These are phyloP conservation scores for Apodemia mormo DNA, from an alignment of 2,888 invertebrate genomes.

Conservation along the genomic window DNA sequence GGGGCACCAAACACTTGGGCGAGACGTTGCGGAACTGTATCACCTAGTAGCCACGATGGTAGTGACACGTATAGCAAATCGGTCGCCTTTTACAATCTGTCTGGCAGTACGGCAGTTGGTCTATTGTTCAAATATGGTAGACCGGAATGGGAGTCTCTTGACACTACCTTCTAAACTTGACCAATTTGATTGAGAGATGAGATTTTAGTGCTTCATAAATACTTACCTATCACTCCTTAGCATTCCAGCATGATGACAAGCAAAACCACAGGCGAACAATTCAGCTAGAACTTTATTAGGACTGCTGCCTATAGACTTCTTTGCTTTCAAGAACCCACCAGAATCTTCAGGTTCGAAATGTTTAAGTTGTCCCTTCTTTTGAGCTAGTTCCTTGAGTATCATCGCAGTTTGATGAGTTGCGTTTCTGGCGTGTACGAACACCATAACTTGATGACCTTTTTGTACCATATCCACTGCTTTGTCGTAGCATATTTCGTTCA, in stretches of 20 bases:
- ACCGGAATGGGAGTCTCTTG: too few species aligned
- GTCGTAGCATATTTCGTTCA: slow-evolving; percentile 96
- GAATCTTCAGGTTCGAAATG: slow-evolving; percentile 86
- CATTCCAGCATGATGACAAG: slow-evolving; percentile 98
- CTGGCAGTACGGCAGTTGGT: too few species aligned
- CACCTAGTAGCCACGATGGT: too few species aligned
- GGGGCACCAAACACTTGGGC: too few species aligned
- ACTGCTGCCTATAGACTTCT: slow-evolving; percentile 86
- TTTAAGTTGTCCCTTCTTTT: slow-evolving; percentile 86
- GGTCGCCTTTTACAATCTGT: too few species aligned
- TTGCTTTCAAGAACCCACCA: slow-evolving; percentile 84
- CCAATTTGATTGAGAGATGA: too few species aligned
- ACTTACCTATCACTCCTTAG: slow-evolving; percentile 89
- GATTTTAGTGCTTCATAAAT: too few species aligned
- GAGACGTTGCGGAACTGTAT: too few species aligned
- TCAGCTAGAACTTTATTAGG: slow-evolving; percentile 92
- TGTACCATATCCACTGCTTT: slow-evolving; percentile 93
- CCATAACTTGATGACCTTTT: slow-evolving; percentile 97
- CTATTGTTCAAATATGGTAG: too few species aligned
- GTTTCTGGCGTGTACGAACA: slow-evolving; percentile 99
- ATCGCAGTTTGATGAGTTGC: slow-evolving; percentile 95
- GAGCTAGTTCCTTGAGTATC: slow-evolving; percentile 90
- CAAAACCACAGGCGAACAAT: slow-evolving; percentile 92
- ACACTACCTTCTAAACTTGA: too few species aligned
- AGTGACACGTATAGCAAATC: too few species aligned